These are phyloP conservation scores for Ailurus styani DNA, from an alignment of 2,113 vertebrate genomes.

Conservation along the genomic window DNA sequence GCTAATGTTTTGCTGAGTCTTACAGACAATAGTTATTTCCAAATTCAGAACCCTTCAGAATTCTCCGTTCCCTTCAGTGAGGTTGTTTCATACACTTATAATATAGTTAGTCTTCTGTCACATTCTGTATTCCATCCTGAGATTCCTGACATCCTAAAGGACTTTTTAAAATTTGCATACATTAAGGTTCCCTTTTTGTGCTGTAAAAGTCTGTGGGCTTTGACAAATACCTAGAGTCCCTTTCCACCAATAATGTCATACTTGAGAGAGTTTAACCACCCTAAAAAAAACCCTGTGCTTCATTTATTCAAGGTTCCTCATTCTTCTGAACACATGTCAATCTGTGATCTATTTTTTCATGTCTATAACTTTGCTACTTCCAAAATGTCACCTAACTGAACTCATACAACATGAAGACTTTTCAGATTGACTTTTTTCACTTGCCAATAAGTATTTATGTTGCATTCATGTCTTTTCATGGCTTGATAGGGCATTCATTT, in stretches of 20 bases:
- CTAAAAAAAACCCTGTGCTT: neutral
- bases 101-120: neutral
- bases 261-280: neutral
- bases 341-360: neutral
- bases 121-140: neutral
- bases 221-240: neutral
- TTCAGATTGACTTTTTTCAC: neutral
- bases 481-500: neutral
- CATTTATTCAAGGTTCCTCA: neutral
- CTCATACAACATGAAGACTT: neutral
- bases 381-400: neutral
- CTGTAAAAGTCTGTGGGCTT: neutral
- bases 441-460: neutral
- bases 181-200: neutral
- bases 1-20: neutral
- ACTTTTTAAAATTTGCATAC: neutral
- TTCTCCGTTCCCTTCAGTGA: neutral
- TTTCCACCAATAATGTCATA: neutral
- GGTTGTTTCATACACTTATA: neutral
- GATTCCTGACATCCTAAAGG: neutral
- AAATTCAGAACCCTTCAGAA: neutral
- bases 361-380: neutral
- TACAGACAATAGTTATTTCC: neutral
- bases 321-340: neutral
- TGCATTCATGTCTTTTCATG: neutral